A percentile compares a stretch with the other conserved stretches of the same genome.
Evolutionary conservation across 2,113 vertebrate species (phyloP).

Genomic region (Chaetorhynchus papuensis): DNA sequence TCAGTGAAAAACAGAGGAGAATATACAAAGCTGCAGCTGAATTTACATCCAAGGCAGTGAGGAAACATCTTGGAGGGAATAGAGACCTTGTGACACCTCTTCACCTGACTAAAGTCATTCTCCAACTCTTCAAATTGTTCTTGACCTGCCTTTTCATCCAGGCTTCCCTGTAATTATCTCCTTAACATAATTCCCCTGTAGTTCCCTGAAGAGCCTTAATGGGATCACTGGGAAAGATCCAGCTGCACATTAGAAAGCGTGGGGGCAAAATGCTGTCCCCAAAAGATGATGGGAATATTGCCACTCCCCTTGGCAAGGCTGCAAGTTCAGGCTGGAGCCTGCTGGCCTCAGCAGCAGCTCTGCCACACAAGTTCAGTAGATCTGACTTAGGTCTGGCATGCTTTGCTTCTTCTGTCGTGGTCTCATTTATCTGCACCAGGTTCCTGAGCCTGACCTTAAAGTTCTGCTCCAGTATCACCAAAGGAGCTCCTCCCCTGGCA

Average conservation of each 20-base stretch:
- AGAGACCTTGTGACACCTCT: neutral
- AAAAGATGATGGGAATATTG: neutral
- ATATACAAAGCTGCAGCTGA: neutral
- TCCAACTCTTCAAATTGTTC: neutral
- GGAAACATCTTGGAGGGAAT: neutral
- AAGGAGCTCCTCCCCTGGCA: neutral
- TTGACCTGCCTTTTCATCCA: neutral
- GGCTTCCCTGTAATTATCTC: neutral
- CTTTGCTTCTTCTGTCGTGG: neutral
- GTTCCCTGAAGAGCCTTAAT: constrained; percentile 31
- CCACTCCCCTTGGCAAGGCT: accelerated
- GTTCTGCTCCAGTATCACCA: neutral
- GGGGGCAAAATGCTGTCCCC: neutral
- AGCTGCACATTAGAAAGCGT: neutral
- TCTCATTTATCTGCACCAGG: neutral
- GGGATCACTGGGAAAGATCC: constrained; percentile 49
- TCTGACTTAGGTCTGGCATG: neutral
- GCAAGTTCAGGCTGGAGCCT: neutral
- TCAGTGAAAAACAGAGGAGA: neutral
- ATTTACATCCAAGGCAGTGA: neutral
- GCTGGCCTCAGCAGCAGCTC: neutral
- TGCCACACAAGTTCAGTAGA: neutral
- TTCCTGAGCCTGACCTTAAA: neutral
- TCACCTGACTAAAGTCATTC: constrained; percentile 9
- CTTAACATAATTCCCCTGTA: constrained; percentile 12